Evolutionary conservation across 2,888 invertebrate genomes (phyloP).

Genomic region (Petrolisthes cinctipes): DNA sequence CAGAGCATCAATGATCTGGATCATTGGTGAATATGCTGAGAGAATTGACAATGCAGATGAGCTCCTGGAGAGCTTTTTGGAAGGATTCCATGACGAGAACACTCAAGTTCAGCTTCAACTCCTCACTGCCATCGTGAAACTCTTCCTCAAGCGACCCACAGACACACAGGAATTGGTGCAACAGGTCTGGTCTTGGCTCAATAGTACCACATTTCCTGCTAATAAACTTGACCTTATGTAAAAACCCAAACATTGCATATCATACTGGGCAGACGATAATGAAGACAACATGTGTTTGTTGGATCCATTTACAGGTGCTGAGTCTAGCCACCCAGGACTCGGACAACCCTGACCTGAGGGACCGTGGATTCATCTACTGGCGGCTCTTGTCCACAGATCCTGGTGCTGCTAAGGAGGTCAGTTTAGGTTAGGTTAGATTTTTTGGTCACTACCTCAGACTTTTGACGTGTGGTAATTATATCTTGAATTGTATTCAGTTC

Average conservation of each 20-base stretch:
- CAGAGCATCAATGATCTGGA: constrained; percentile 94
- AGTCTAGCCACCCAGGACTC: constrained; percentile 81
- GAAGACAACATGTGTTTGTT: background rate
- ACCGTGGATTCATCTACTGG: constrained; percentile 99
- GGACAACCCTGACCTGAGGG: constrained; percentile 97
- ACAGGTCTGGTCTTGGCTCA: constrained; percentile 74
- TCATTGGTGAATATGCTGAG: constrained; percentile 96
- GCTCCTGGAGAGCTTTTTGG: constrained; percentile 95
- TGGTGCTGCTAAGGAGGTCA: constrained; percentile 92
- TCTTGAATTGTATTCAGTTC: no score
- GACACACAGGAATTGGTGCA: constrained; percentile 99
- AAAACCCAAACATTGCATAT: no score
- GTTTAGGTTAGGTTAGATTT: constrained; percentile 79
- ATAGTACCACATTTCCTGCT: background rate
- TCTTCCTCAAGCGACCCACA: constrained; percentile 97
- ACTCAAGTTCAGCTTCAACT: constrained; percentile 96
- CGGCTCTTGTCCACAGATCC: constrained; percentile 97
- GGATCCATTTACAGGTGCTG: constrained; percentile 74
- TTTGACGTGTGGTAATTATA: no score
- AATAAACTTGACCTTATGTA: no score
- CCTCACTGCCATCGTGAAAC: constrained; percentile 96
- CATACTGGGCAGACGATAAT: no score
- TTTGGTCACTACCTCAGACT: background rate
- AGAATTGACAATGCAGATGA: constrained; percentile 99
- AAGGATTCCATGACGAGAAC: constrained; percentile 97